Evolutionary conservation across 2,113 vertebrate species (phyloP).

Genomic region (Thalassoma bifasciatum): DNA sequence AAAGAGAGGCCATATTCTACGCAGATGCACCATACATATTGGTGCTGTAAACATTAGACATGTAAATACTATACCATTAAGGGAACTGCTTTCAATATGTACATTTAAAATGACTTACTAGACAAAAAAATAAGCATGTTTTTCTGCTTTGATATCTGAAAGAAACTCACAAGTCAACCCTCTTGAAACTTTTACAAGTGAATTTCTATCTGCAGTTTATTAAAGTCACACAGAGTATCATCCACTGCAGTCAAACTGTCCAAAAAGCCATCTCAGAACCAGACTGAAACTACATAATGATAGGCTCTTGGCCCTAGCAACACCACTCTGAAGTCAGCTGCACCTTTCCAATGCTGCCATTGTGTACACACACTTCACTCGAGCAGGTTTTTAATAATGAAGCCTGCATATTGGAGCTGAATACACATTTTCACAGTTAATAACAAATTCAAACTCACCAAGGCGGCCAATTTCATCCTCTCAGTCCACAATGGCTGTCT

Average conservation of each 20-base stretch:
- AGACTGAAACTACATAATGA: constrained; percentile 27
- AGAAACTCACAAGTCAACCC: constrained; percentile 7
- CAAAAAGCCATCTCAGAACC: constrained; percentile 13
- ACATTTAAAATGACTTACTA: background rate
- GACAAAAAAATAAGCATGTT: background rate
- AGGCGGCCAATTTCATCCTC: constrained; percentile 18
- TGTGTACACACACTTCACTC: constrained; percentile 20
- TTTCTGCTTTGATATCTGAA: background rate
- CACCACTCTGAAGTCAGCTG: constrained; percentile 24
- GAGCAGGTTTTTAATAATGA: constrained; percentile 30
- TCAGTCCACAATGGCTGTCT: constrained; percentile 21
- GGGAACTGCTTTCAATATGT: background rate
- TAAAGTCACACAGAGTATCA: constrained; percentile 17
- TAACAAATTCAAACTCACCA: constrained; percentile 54
- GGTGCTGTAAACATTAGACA: background rate
- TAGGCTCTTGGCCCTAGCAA: constrained; percentile 19
- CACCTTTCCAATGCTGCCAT: background rate
- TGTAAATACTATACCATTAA: constrained; percentile 2
- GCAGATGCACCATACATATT: background rate
- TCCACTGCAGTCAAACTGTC: constrained; percentile 34
- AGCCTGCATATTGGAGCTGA: background rate
- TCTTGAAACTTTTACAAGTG: constrained; percentile 19
- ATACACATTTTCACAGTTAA: constrained; percentile 10
- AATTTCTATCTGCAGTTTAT: constrained; percentile 27
- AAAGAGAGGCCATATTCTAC: constrained; percentile 5